Evolutionary conservation across 1,140 invertebrate genomes (phyloP).

Genomic region (Vollenhovia emeryi): DNA sequence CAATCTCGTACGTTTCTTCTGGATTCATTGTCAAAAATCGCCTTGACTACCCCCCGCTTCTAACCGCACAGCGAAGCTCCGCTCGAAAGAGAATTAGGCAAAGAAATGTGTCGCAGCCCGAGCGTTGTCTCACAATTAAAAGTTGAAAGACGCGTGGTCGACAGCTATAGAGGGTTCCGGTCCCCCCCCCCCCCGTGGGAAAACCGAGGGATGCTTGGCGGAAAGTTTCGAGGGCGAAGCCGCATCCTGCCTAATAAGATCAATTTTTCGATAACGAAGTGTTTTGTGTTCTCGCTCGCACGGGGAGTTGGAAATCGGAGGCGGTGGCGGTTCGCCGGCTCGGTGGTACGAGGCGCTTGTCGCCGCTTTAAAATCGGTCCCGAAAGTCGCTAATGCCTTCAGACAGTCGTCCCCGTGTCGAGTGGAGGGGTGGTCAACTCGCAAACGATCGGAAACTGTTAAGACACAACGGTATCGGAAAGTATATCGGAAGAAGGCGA

Average conservation of each 20-base stretch:
- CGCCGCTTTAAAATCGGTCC: slow-evolving; percentile 73
- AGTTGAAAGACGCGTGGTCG: background rate
- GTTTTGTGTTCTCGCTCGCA: slow-evolving; percentile 65
- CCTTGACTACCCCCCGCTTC: background rate
- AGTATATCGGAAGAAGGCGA: background rate
- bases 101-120: background rate
- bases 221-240: slow-evolving; percentile 57
- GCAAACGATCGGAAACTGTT: slow-evolving; percentile 35
- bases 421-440: background rate
- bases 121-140: slow-evolving; percentile 8
- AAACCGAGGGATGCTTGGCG: slow-evolving; percentile 55
- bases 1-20: background rate
- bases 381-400: slow-evolving; percentile 76
- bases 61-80: background rate
- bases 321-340: slow-evolving; percentile 7
- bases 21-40: background rate
- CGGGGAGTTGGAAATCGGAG: slow-evolving; percentile 5
- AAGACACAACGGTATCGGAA: slow-evolving; percentile 24
- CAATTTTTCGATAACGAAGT: slow-evolving; percentile 83
- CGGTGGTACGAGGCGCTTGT: slow-evolving; percentile 45
- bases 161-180: background rate
- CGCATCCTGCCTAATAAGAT: slow-evolving; percentile 78
- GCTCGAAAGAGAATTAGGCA: background rate
- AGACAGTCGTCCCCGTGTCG: slow-evolving; percentile 66
- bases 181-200: slow-evolving; percentile 56